These are phyloP conservation scores for Drosophila neonasuta DNA, from an alignment of 2,888 invertebrate genomes.

Conservation along the genomic window DNA sequence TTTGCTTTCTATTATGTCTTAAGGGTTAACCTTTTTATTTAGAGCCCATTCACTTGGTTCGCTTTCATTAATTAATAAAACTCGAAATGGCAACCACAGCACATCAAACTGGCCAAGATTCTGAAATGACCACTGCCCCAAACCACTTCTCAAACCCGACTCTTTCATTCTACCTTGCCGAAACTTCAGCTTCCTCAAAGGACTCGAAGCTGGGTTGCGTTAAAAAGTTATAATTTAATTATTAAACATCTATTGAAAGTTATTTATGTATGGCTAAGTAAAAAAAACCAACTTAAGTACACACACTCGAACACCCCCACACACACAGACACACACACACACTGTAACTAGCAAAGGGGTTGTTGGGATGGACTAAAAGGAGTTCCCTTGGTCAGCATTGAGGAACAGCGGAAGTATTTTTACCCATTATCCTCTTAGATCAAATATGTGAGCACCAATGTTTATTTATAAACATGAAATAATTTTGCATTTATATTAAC, in stretches of 20 bases:
- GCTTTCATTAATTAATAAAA: constrained; percentile 60
- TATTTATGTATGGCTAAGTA: constrained; percentile 39
- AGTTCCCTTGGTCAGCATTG: constrained; percentile 17
- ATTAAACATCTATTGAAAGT: constrained; percentile 62
- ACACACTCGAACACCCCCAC: not conserved
- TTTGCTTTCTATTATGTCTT: not conserved
- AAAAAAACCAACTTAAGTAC: constrained; percentile 31
- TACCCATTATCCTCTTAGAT: not conserved
- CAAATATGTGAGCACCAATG: too few relatives aligned
- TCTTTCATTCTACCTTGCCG: not conserved
- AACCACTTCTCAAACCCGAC: not conserved
- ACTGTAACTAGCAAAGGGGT: not conserved
- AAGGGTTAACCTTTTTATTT: not conserved
- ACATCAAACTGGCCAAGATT: constrained; percentile 56
- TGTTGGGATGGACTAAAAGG: not conserved
- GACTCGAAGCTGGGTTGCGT: constrained; percentile 28
- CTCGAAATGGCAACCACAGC: constrained; percentile 46
- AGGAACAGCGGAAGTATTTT: constrained; percentile 27
- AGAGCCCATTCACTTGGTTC: constrained; percentile 8
- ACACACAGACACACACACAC: constrained; percentile 10
- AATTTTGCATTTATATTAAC: too few relatives aligned
- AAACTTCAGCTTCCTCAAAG: constrained; percentile 30
- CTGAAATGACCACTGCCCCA: constrained; percentile 23
- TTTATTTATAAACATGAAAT: too few relatives aligned
- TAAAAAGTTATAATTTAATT: constrained; percentile 65